Base-by-base conservation (phyloP, 2,888 invertebrate species). In the Pseudococcus jackbeardsleyi region DNA sequence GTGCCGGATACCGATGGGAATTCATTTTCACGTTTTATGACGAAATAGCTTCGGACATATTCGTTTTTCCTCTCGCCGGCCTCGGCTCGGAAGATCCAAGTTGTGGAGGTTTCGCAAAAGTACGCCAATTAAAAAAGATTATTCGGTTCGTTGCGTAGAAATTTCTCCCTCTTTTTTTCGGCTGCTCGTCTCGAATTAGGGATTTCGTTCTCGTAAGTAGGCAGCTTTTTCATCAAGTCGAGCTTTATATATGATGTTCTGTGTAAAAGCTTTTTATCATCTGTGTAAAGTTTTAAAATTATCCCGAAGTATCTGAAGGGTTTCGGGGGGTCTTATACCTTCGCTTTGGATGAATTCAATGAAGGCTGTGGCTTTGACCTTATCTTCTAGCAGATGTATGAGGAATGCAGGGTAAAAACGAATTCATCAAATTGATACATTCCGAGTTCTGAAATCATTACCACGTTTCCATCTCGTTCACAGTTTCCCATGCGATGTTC, bases 21-120 rank as follows among this genome's bases (percentile, higher is more conserved):
- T 72, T 26, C 68, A 72, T 72, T 72, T 72, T 72, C 26, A 72
- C 68, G 33, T 72, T 72, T 72, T 72, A 72, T 72, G 68, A 72
- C 68, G 68, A 33, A 72, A 72, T 72, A 33, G 33, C 68, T 72
- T 72, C 68, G 68, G 68, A 72, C 68, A 72, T 15, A 72, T 72
- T 72, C 22, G 22, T 26, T 26, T 72, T 72, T 19, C 8, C 19
- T 59, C 59, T 46, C 26, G 26, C 26, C 26, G 26, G 26, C 26
- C 26, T 46, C 12, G 12, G 9, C 46, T 11, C 12, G 46, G 12
- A 46, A 46, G 12, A 2, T 46, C 46, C 1, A 46, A 46, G 46
- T 19, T 72, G 26, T 15, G 26, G 68, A 33, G 26, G 2, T 72
- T 6, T 72, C 33, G 59, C 59, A 33, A 64, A 15, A 33, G 22